Conservation (phyloP, 2,797 vertebrate genomes). For the Ibycter americanus region DNA sequence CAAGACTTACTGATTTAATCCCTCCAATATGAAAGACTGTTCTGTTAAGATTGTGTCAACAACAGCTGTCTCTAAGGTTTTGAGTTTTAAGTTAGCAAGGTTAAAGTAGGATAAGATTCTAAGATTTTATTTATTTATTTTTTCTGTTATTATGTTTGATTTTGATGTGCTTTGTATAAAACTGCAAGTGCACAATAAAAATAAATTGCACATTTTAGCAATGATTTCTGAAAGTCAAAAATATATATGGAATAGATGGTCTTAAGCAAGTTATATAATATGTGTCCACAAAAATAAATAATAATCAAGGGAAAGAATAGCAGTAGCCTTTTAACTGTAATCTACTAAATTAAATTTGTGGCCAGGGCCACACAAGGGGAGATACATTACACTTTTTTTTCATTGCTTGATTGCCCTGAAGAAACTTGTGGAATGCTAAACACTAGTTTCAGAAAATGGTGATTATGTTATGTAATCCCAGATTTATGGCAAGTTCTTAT, state of each 20-base stretch:
- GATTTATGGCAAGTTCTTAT: background rate
- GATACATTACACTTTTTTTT: background rate
- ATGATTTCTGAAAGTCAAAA: background rate
- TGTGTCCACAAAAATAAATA: background rate
- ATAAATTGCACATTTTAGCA: background rate
- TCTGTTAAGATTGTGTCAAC: background rate
- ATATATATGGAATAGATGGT: background rate
- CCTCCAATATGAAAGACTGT: background rate
- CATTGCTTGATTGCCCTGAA: background rate
- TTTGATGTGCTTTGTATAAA: background rate
- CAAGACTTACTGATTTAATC: background rate
- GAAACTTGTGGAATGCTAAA: background rate
- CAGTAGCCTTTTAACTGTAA: background rate
- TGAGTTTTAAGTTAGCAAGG: background rate
- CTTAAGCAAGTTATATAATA: background rate
- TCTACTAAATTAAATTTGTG: background rate
- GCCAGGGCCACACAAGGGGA: background rate
- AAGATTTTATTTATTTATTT: background rate
- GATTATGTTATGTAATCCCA: background rate
- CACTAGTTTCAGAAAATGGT: background rate
- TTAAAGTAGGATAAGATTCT: background rate
- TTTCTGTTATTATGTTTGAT: background rate
- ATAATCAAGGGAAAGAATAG: background rate
- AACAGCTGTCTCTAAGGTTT: background rate
- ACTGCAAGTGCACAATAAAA: background rate